Evolutionary conservation across 2,113 vertebrate genomes (phyloP).

Genomic region (Pteropus alecto): DNA sequence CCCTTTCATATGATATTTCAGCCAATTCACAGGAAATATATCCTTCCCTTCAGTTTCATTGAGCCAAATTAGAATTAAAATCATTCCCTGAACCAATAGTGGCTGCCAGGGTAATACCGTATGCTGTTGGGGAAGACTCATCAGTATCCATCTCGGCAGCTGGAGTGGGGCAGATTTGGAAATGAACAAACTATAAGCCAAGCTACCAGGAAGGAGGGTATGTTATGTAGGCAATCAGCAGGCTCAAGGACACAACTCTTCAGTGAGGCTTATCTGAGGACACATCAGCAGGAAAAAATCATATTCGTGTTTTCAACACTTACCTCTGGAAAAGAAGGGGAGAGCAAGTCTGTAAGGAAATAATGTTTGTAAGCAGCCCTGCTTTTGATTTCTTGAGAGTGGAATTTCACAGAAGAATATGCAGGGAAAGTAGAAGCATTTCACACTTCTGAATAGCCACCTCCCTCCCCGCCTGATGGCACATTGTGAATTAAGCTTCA

Average conservation of each 20-base stretch:
- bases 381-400: not conserved
- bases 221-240: not conserved
- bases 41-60: not conserved
- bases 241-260: not conserved
- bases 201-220: not conserved
- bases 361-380: not conserved
- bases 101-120: too few relatives aligned
- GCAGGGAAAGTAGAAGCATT: too few relatives aligned
- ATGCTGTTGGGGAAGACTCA: not conserved
- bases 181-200: not conserved
- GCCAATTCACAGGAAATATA: not conserved
- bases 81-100: not conserved
- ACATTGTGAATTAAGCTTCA: not conserved
- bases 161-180: not conserved
- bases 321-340: not conserved
- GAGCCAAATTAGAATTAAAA: not conserved
- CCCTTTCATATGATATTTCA: not conserved
- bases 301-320: not conserved
- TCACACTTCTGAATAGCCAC: not conserved
- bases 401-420: not conserved
- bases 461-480: rapidly evolving
- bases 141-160: not conserved
- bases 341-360: not conserved
- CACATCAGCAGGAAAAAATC: not conserved
- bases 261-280: not conserved